Conservation (phyloP, 2,113 vertebrate genomes). For the Nycticorax nycticorax region DNA sequence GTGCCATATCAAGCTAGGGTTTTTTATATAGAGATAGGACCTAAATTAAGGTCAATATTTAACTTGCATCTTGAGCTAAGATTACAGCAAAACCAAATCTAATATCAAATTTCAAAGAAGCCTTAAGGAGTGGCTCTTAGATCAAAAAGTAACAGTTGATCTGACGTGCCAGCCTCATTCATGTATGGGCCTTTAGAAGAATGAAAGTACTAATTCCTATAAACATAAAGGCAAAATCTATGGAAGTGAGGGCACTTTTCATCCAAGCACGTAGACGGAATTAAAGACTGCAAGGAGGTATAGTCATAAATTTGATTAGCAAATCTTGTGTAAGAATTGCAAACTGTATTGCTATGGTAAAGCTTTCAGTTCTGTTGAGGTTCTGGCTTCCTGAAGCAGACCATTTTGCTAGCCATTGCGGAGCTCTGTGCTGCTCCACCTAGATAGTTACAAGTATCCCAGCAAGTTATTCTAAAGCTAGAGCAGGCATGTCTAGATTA, state of each 20-base stretch:
- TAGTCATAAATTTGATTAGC: not conserved
- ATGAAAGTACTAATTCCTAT: not conserved
- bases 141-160: not conserved
- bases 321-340: not conserved
- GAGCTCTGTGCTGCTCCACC: slow-evolving; percentile 15
- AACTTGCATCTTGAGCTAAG: not conserved
- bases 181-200: not conserved
- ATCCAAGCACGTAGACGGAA: not conserved
- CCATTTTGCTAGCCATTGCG: not conserved
- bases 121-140: not conserved
- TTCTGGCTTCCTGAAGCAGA: not conserved
- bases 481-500: slow-evolving; percentile 30
- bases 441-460: not conserved
- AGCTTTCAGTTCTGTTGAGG: not conserved
- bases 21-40: not conserved
- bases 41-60: not conserved
- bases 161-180: not conserved
- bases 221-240: not conserved
- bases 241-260: not conserved
- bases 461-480: slow-evolving; percentile 5
- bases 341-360: not conserved
- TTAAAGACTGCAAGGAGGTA: not conserved
- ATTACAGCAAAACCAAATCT: not conserved
- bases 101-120: not conserved
- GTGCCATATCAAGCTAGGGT: not conserved